Base-by-base conservation (phyloP, 2,797 vertebrate genomes). In the Hyperoplus lanceolatus region DNA sequence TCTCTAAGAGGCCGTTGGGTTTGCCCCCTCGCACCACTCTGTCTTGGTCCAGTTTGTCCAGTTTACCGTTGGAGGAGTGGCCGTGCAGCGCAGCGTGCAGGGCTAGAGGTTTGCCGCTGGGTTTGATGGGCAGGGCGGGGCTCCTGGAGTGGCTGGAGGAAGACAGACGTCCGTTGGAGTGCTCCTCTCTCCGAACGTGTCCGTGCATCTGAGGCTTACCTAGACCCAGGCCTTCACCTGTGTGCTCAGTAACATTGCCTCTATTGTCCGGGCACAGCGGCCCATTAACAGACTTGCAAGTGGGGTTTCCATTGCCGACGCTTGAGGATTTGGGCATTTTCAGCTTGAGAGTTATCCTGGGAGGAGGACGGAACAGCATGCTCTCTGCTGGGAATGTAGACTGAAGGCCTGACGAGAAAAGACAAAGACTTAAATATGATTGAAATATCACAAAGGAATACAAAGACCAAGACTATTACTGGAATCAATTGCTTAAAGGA, bases 301-400 rank as follows among this genome's bases (percentile, higher is more conserved):
- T 93, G 77, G 93, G 91, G 91, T 92, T 96, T 87, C 93, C 94
- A 41, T 97, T 97, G 79, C 96, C 96, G 7, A 94, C 65, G 18
- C 49, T 51, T 0, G 94, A 90, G 55, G 94, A 93, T 95, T 96
- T 98, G 84, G 97, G 97, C 97, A 98, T 99, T 94, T 99, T 98
- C 79, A 99, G 96, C 91, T 99, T 99, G 64, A 99, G 95, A 18
- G 97, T 99, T 83, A 99, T 98, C 93, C 97, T 96, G 2, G 98
- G 98, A 89, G 97, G 96, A 82, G 97, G 95, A 68, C 95, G 95
- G 82, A 97, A 97, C 87, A 99, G 87, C 55, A 95, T 89, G 68
- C 93, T 97, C 90, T 99, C 98, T 92, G 96, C 92, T 65, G 96
- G 94, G 84, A 90, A 96, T 12, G 97, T 96, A 78, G 96, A 91